These are phyloP conservation scores for Cheilosia vernalis DNA, from an alignment of 2,888 invertebrate genomes.

Conservation along the genomic window DNA sequence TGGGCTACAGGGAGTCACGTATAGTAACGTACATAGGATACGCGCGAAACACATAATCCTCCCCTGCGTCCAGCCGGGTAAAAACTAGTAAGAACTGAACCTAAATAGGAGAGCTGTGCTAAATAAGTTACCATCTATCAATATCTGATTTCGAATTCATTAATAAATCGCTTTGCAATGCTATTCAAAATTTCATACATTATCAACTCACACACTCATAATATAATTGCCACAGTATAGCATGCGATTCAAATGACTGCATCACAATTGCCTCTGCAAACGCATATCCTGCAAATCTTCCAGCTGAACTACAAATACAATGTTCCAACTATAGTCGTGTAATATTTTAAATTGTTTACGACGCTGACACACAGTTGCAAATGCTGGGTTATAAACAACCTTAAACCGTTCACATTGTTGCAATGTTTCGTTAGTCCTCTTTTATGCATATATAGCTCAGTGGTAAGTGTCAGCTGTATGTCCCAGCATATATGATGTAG, in stretches of 20 bases:
- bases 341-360: conserved; percentile 56
- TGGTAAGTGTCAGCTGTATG: conserved; percentile 16
- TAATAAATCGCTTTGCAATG: too few species aligned
- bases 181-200: background rate
- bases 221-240: background rate
- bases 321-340: conserved; percentile 16
- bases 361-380: conserved; percentile 44
- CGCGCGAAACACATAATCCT: too few species aligned
- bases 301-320: background rate
- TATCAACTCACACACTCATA: background rate
- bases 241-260: conserved; percentile 24
- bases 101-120: too few species aligned
- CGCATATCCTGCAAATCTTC: background rate
- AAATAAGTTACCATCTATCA: too few species aligned
- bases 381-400: conserved; percentile 47
- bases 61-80: too few species aligned
- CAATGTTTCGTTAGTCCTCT: conserved; percentile 13
- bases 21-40: too few species aligned
- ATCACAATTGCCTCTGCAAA: conserved; percentile 10
- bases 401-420: conserved; percentile 52
- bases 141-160: too few species aligned
- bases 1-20: too few species aligned
- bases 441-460: conserved; percentile 12
- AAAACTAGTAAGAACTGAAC: too few species aligned
- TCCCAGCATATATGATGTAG: background rate